Base-by-base conservation (phyloP, 2,797 vertebrate genomes). In the Dipus sagitta region DNA sequence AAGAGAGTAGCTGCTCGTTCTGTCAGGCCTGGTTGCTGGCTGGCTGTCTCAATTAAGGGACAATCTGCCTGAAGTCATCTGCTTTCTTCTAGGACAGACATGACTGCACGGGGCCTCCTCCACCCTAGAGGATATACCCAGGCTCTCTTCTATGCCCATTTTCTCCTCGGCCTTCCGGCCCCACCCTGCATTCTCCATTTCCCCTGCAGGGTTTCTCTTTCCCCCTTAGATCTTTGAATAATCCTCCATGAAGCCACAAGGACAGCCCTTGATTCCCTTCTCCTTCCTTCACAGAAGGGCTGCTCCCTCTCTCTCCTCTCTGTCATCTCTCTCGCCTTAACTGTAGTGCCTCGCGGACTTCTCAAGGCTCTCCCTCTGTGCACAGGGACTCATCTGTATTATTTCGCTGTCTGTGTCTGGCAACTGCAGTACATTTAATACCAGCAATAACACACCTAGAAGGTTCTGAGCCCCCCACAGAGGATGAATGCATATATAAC, bases 221-320 rank as follows among this genome's bases (percentile, higher is more conserved):
- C 78, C 93, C 78, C 84, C 86, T 96, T 82, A 92, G 93, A 94
- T 97, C 86, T 97, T 76, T 42, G 88, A 95, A 92, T 97, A 96
- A 96, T 95, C 95, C 96, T 93, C 74, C 84, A 5, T 7, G 93
- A 97, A 96, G 92, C 84, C 92, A 78, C 81, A 74, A 7, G 62
- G 95, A 97, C 96, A 96, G 95, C 95, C 77, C 90, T 87, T 92
- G 93, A 80, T 92, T 96, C 90, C 52, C 85, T 90, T 78, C 78
- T 81, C 96, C 83, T 96, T 76, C 72, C 85, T 80, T 79, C 92
- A 84, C 81, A 91, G 91, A 94, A 81, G 67, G 89, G 75, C 65
- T 74, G 67, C 54, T 15, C 54, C 17, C 13, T 58, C 17, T 58
- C 54, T 58, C 54, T 58, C 54, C 54, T 58, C 54, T 58, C 54